Base-by-base conservation (phyloP, 2,797 vertebrate genomes). In the Macropodus opercularis region DNA sequence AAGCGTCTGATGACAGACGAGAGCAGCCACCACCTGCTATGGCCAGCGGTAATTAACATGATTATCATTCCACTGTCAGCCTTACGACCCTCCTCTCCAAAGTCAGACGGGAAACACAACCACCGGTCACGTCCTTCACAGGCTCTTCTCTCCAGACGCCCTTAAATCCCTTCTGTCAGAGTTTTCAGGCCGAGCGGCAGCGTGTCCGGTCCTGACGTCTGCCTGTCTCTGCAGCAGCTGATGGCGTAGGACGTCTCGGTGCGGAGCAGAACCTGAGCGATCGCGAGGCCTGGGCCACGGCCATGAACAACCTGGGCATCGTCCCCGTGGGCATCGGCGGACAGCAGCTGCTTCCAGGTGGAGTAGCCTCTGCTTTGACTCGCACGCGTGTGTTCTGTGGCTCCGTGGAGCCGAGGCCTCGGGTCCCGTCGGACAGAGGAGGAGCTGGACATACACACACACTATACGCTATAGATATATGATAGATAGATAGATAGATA, bases 301-400 rank as follows among this genome's bases (percentile, higher is more conserved):
- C 96, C 80, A 97, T 98, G 96, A 98, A 94, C 91, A 98, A 96
- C 87, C 79, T 98, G 77, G 95, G 96, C 66, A 96, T 98, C 87
- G 82, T 96, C 75, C 95, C 96, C 2, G 92, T 98, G 91, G 93
- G 95, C 62, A 78, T 98, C 83, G 87, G 91, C 9, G 95, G 95
- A 69, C 96, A 95, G 85, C 96, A 93, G 78, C 91, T 98, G 42
- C 87, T 97, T 40, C 92, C 96, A 88, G 97, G 96, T 98, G 92
- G 29, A 3, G 0, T 24, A 7, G 13, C 8, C 8, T 46, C 17
- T 29, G 8, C 7, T 26, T 26, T 26, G 7, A 26, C 4, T n/a
- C n/a, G n/a, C n/a, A n/a, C n/a, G n/a, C n/a, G n/a, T n/a, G n/a
- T n/a, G n/a, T n/a, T n/a, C n/a, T n/a, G n/a, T n/a, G n/a, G n/a